Base-by-base conservation (phyloP, 2,113 vertebrate genomes). In the Numida meleagris region DNA sequence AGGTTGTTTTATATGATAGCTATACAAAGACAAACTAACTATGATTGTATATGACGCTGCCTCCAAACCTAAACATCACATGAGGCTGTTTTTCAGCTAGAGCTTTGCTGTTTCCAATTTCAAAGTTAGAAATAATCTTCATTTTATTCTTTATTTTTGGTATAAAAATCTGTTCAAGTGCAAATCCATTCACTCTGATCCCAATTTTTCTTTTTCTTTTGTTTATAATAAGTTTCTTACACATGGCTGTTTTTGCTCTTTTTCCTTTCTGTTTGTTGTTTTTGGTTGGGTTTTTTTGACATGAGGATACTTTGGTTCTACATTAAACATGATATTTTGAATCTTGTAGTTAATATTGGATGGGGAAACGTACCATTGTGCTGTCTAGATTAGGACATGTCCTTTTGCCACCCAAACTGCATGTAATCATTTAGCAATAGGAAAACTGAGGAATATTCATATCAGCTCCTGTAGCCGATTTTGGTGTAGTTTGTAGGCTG, bases 381-480 rank as follows among this genome's bases (percentile, higher is more conserved):
- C 63, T 91, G 78, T 95, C 72, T 88, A 85, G 89, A 85, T 87
- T 63, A 67, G 82, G 82, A 95, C 88, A 51, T 89, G 50, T 94
- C 53, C 58, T 89, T 91, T 77, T 72, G 67, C 50, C 75, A 45
- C 66, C 53, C 76, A 71, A 61, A 51, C 75, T 91, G 34, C 3
- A 0, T 77, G 68, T 68, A 93, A 89, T 81, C 57, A 3, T 91
- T 93, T 91, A 95, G 89, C 93, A 81, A 68, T 78, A 83, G 57
- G 85, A 91, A 95, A 95, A 63, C 88, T 94, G 93, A 90, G 82
- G 90, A 95, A 89, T 88, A 94, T 57, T 95, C 82, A 36, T 95
- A 61, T 89, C 88, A 29, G 76, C 78, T 94, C 85, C 82, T 81
- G 53, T 71, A 94, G 82, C 68, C 51, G 91, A 63, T 90, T 94